Percentiles rank a stretch among this genome's conserved stretches.
Evolutionary conservation across 2,113 vertebrate genomes (phyloP).

Genomic region (Pyxicephalus adspersus): DNA sequence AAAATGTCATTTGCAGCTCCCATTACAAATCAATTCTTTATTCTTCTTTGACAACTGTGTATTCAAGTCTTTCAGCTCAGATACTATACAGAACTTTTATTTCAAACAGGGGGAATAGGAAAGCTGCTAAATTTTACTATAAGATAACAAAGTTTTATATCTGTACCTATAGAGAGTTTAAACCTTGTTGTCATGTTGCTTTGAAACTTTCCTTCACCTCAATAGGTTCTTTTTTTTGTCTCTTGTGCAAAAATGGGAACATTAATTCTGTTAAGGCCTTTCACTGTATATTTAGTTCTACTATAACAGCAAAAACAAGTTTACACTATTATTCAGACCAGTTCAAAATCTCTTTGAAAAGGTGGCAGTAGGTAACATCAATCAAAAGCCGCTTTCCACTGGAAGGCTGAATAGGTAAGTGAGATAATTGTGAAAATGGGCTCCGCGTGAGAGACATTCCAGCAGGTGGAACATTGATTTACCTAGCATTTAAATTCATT

Average conservation of each 20-base stretch:
- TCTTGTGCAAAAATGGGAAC: conserved; percentile 1
- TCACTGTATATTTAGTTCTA: conserved; percentile 16
- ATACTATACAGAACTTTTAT: too few relatives aligned
- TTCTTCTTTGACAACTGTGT: too few relatives aligned
- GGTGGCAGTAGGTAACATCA: conserved; percentile 46
- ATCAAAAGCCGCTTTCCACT: conserved; percentile 57
- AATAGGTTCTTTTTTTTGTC: background rate
- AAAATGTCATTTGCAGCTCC: too few relatives aligned
- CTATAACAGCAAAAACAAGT: conserved; percentile 36
- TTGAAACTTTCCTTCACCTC: background rate
- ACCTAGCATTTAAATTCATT: conserved; percentile 61
- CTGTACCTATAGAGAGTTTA: background rate
- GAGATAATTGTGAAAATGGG: conserved; percentile 68
- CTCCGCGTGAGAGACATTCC: conserved; percentile 67
- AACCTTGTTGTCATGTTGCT: background rate
- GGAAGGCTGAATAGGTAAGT: conserved; percentile 66
- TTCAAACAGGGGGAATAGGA: background rate
- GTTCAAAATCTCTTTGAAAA: conserved; percentile 61
- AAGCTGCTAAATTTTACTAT: background rate
- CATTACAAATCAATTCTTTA: too few relatives aligned
- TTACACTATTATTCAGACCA: conserved; percentile 39
- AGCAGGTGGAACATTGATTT: conserved; percentile 62
- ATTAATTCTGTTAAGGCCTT: conserved; percentile 10
- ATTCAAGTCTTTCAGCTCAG: too few relatives aligned
- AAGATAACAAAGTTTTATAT: too few relatives aligned